Evolutionary conservation across 2,888 invertebrate genomes (phyloP).

Genomic region (Euplexia lucipara): DNA sequence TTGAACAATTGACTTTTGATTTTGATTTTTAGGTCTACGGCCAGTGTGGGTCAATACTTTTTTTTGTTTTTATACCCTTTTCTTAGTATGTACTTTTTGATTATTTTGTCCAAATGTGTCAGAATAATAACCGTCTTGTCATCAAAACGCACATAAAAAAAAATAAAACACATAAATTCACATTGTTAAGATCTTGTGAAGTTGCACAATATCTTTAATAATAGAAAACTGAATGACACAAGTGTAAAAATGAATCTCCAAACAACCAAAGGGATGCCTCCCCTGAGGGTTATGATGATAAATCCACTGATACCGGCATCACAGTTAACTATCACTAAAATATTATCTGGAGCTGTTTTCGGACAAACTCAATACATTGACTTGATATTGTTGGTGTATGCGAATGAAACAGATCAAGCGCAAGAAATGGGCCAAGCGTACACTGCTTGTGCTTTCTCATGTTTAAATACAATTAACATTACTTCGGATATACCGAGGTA

Average conservation of each 20-base stretch:
- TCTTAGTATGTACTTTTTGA: neutral
- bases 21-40: too few relatives aligned
- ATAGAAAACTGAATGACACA: neutral
- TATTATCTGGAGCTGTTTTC: conserved; percentile 80
- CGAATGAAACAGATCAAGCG: conserved; percentile 75
- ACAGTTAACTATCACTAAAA: conserved; percentile 76
- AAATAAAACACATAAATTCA: too few relatives aligned
- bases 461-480: conserved; percentile 74
- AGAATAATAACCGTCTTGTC: neutral
- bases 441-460: conserved; percentile 76
- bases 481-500: conserved; percentile 81
- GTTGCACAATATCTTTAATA: neutral
- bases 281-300: conserved; percentile 79
- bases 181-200: neutral
- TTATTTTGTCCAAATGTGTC: conserved; percentile 1
- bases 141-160: too few relatives aligned
- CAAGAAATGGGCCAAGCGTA: conserved; percentile 75
- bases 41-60: too few relatives aligned
- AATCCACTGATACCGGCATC: conserved; percentile 78
- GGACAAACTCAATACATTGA: conserved; percentile 77
- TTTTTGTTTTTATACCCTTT: conserved; percentile 5
- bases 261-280: conserved; percentile 61
- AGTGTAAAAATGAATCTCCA: conserved; percentile 79
- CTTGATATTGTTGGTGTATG: conserved; percentile 79
- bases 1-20: too few relatives aligned